Percentiles rank a stretch among this genome's conserved stretches.
Conservation (phyloP, 1,140 invertebrate genomes). For the Drosophila ohnishii region DNA sequence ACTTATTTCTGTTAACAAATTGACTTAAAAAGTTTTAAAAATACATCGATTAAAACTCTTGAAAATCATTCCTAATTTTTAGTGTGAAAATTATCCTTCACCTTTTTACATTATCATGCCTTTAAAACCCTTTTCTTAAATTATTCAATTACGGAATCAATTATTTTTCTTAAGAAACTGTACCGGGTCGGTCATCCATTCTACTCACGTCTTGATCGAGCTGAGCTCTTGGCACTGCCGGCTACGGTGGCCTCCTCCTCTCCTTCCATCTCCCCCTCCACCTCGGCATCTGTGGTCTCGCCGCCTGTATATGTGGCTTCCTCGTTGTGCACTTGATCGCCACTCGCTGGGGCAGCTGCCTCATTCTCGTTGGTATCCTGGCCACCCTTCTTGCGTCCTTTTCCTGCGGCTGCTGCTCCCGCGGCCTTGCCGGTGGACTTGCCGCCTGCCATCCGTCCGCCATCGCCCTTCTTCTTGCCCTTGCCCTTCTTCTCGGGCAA, state of each 20-base stretch:
- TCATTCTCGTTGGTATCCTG: conserved; percentile 57
- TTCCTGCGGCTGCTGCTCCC: conserved; percentile 10
- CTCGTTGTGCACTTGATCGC: conserved; percentile 32
- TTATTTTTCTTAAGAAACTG: background rate
- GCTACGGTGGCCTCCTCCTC: conserved; percentile 60
- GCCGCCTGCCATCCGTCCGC: conserved; percentile 34
- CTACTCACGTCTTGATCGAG: conserved; percentile 62
- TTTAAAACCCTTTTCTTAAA: background rate
- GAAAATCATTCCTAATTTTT: no score
- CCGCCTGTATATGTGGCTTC: conserved; percentile 40
- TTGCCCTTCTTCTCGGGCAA: conserved; percentile 71
- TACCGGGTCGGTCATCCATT: background rate
- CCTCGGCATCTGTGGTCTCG: conserved; percentile 54
- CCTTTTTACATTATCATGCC: no score
- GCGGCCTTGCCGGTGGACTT: conserved; percentile 30
- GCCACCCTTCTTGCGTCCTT: conserved; percentile 67
- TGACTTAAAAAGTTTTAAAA: background rate
- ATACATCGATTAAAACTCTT: background rate
- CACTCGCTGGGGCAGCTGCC: background rate
- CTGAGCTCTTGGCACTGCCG: conserved; percentile 65
- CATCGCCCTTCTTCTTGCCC: conserved; percentile 74
- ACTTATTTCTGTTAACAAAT: background rate
- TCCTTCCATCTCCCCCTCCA: conserved; percentile 52
- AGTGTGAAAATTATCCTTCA: background rate
- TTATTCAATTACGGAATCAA: background rate